Percentiles rank a stretch among this genome's conserved stretches.
Conservation (phyloP, 2,888 invertebrate genomes). For the Folsomia manolachei region DNA sequence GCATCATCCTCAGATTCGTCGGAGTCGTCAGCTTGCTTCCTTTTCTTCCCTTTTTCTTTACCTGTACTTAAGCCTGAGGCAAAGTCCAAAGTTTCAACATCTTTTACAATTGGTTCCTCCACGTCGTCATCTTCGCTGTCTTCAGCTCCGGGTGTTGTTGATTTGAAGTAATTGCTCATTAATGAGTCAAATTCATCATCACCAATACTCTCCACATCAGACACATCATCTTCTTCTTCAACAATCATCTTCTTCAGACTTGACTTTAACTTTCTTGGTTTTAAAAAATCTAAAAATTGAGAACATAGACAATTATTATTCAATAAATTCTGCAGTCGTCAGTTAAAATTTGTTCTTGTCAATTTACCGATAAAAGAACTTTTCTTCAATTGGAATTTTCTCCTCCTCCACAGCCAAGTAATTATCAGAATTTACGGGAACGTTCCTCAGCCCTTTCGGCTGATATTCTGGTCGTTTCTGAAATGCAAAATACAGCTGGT, state of each 20-base stretch:
- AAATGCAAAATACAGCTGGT: neutral
- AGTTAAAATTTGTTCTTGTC: too few relatives aligned
- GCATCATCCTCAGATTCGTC: slow-evolving; percentile 66
- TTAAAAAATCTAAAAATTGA: too few relatives aligned
- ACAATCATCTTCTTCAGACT: slow-evolving; percentile 22
- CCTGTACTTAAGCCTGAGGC: slow-evolving; percentile 60
- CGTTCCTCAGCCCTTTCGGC: slow-evolving; percentile 67
- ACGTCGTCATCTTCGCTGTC: slow-evolving; percentile 33
- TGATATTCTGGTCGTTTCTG: slow-evolving; percentile 60
- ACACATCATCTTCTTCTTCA: slow-evolving; percentile 35
- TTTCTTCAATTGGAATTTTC: slow-evolving; percentile 86
- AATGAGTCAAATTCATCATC: slow-evolving; percentile 51
- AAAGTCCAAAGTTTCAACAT: slow-evolving; percentile 51
- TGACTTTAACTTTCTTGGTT: slow-evolving; percentile 3
- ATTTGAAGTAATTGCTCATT: slow-evolving; percentile 47
- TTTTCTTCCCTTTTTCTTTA: slow-evolving; percentile 52
- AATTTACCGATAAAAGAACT: slow-evolving; percentile 71
- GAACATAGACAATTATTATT: too few relatives aligned
- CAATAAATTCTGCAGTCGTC: too few relatives aligned
- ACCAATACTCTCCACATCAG: slow-evolving; percentile 46
- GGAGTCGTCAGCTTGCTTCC: slow-evolving; percentile 60
- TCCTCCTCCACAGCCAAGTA: slow-evolving; percentile 67
- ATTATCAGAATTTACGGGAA: slow-evolving; percentile 69
- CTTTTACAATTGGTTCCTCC: slow-evolving; percentile 15
- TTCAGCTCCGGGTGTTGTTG: slow-evolving; percentile 19